Evolutionary conservation across 35 echinoderm and acorn worm species (phyloP).

Genomic region (Apostichopus californicus): DNA sequence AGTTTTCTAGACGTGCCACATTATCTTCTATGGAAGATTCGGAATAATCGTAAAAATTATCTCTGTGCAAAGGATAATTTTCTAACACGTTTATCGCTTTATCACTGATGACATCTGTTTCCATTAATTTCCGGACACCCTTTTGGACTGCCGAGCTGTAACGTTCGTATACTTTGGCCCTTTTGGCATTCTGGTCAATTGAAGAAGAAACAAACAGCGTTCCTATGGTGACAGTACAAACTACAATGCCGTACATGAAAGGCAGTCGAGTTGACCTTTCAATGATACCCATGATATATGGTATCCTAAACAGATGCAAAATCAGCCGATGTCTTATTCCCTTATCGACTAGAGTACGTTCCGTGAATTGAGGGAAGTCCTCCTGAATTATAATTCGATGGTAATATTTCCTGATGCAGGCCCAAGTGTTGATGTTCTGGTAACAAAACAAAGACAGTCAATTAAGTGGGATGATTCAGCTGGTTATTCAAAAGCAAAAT

Average conservation of each 20-base stretch:
- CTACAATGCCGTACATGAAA: slow-evolving; percentile 42
- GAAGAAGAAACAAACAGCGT: slow-evolving; percentile 46
- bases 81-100: slow-evolving; percentile 45
- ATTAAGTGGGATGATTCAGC: too few relatives aligned
- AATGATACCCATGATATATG: slow-evolving; percentile 24
- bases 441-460: too few relatives aligned
- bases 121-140: slow-evolving; percentile 33
- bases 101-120: slow-evolving; percentile 28
- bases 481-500: too few relatives aligned
- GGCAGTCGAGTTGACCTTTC: slow-evolving; percentile 32
- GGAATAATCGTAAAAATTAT: slow-evolving; percentile 12
- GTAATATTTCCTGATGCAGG: too few relatives aligned
- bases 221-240: slow-evolving; percentile 40
- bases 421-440: too few relatives aligned
- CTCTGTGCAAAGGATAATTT: slow-evolving; percentile 32
- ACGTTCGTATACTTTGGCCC: neutral
- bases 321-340: too few relatives aligned
- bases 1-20: slow-evolving; percentile 16
- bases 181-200: slow-evolving; percentile 20
- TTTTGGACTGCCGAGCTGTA: slow-evolving; percentile 8
- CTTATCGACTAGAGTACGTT: too few relatives aligned
- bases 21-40: neutral
- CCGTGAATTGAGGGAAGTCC: too few relatives aligned
- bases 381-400: too few relatives aligned
- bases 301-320: too few relatives aligned